A percentile compares a stretch with the other conserved stretches of the same genome.
Conservation (phyloP, 2,888 invertebrate species). For the Prosopocoilus inquinatus region DNA sequence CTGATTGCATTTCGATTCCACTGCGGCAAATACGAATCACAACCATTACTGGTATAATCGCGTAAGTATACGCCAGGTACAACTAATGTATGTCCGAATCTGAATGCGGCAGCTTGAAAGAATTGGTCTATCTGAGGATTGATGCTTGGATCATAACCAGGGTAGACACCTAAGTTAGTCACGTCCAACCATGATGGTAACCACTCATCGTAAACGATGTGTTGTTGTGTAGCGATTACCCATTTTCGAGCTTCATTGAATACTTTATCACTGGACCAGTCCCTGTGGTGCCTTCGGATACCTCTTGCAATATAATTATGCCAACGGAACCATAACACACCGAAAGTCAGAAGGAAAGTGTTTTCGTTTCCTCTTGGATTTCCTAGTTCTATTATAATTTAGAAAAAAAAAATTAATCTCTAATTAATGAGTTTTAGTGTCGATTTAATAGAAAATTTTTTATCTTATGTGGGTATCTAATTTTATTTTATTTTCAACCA, state of each 20-base stretch:
- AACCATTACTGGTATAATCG: slow-evolving; percentile 48
- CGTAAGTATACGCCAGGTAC: slow-evolving; percentile 56
- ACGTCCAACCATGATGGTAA: slow-evolving; percentile 50
- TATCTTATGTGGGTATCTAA: no score
- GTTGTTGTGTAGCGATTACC: slow-evolving; percentile 57
- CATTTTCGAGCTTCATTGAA: slow-evolving; percentile 59
- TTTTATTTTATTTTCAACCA: no score
- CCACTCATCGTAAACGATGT: slow-evolving; percentile 54
- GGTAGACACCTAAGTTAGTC: slow-evolving; percentile 26
- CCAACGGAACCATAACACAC: slow-evolving; percentile 58
- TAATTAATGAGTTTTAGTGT: not conserved
- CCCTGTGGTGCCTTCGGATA: slow-evolving; percentile 39
- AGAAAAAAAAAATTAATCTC: slow-evolving; percentile 13
- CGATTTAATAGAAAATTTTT: not conserved
- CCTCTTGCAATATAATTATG: slow-evolving; percentile 53
- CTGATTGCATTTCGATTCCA: slow-evolving; percentile 44
- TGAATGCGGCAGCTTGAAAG: slow-evolving; percentile 61
- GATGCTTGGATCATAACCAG: slow-evolving; percentile 54
- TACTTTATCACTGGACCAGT: slow-evolving; percentile 53
- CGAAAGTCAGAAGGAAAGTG: slow-evolving; percentile 54
- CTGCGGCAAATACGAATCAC: slow-evolving; percentile 34
- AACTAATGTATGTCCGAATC: slow-evolving; percentile 61
- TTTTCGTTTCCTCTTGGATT: slow-evolving; percentile 58
- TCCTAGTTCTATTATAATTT: slow-evolving; percentile 49
- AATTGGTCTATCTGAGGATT: slow-evolving; percentile 62